These are phyloP conservation scores for Anabas testudineus DNA, from an alignment of 2,797 vertebrate species.

Conservation along the genomic window DNA sequence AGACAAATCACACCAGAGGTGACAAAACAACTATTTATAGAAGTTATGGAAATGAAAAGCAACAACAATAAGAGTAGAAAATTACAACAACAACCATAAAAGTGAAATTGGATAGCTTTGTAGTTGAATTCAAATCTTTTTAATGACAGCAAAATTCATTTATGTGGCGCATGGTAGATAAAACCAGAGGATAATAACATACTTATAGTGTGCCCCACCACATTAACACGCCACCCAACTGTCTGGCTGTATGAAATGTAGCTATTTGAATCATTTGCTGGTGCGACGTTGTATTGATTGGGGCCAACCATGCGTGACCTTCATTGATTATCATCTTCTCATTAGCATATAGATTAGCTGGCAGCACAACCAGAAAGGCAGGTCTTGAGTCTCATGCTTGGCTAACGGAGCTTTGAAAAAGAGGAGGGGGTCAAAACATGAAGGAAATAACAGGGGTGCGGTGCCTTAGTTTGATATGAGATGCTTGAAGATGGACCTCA, in stretches of 20 bases:
- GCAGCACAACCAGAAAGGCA: constrained; percentile 58
- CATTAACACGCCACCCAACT: constrained; percentile 69
- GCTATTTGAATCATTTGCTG: constrained; percentile 71
- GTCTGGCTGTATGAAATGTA: constrained; percentile 75
- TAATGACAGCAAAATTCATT: constrained; percentile 60
- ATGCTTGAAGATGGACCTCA: constrained; percentile 61
- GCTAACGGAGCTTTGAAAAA: constrained; percentile 38
- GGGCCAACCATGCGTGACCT: constrained; percentile 75
- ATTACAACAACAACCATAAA: constrained; percentile 34
- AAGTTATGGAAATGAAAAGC: constrained; percentile 39
- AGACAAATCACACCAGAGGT: constrained; percentile 1
- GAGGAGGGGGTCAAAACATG: constrained; percentile 50
- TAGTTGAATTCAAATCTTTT: constrained; percentile 48
- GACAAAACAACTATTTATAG: constrained; percentile 3
- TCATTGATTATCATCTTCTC: constrained; percentile 87
- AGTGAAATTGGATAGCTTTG: constrained; percentile 48
- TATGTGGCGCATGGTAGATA: constrained; percentile 55
- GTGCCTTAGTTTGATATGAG: constrained; percentile 60
- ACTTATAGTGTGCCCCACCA: constrained; percentile 66
- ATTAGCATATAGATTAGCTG: constrained; percentile 91
- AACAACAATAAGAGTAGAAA: constrained; percentile 43
- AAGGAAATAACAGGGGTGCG: constrained; percentile 37
- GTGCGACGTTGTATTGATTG: constrained; percentile 84
- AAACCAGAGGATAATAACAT: constrained; percentile 75
- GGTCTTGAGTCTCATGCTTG: constrained; percentile 52